A percentile compares a stretch with the other conserved stretches of the same genome.
These are phyloP conservation scores for Sapajus apella DNA, from an alignment of 2,113 vertebrate genomes.

Conservation along the genomic window DNA sequence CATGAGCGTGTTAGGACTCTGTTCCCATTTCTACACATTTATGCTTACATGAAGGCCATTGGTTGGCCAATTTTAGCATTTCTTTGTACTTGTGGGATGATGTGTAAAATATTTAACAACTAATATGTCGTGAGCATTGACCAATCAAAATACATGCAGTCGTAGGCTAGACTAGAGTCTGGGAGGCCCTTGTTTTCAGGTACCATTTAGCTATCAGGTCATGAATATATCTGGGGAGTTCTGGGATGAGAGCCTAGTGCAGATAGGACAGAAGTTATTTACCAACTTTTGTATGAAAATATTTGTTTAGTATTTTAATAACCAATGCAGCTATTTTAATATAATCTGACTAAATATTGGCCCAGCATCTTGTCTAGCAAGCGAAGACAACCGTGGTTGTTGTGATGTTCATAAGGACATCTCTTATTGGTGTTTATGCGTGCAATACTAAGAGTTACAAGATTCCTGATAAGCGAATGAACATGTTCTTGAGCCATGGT, in stretches of 20 bases:
- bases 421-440: not conserved
- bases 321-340: not conserved
- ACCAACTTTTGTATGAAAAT: not conserved
- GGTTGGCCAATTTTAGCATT: conserved; percentile 26
- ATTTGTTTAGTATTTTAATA: conserved; percentile 36
- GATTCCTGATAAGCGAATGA: not conserved
- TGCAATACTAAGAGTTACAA: not conserved
- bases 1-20: not conserved
- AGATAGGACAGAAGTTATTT: not conserved
- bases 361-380: not conserved
- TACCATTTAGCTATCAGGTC: not conserved
- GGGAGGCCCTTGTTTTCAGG: not conserved
- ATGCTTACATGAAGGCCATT: not conserved
- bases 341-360: not conserved
- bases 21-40: not conserved
- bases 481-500: not conserved
- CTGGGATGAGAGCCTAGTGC: not conserved
- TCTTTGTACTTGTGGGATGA: not conserved
- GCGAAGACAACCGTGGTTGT: not conserved
- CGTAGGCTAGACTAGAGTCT: not conserved
- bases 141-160: not conserved
- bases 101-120: conserved; percentile 2
- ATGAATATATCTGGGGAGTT: not conserved
- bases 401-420: not conserved
- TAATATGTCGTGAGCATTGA: not conserved